Conservation (phyloP, 2,888 invertebrate genomes). For the Drosophila cracens region DNA sequence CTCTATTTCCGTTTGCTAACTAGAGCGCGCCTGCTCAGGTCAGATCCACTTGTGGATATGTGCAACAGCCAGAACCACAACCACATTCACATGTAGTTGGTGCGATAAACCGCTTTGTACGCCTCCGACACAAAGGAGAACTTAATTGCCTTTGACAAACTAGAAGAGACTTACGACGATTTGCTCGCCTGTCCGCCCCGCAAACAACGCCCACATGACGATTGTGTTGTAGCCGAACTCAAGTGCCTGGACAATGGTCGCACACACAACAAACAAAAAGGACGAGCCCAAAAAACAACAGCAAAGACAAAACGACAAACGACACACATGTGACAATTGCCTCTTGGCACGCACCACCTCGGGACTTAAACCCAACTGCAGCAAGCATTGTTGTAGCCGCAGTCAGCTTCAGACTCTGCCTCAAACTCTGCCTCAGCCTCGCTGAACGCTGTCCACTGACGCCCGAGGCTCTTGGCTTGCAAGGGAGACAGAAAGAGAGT, state of each 20-base stretch:
- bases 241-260: slow-evolving; percentile 55
- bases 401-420: slow-evolving; percentile 5
- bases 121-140: slow-evolving; percentile 50
- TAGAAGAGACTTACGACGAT: slow-evolving; percentile 54
- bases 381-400: background rate
- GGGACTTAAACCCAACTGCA: slow-evolving; percentile 1
- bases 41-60: slow-evolving; percentile 1
- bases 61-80: background rate
- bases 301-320: slow-evolving; percentile 29
- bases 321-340: slow-evolving; percentile 69
- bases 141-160: slow-evolving; percentile 76
- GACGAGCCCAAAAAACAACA: slow-evolving; percentile 22
- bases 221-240: slow-evolving; percentile 22
- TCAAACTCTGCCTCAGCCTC: slow-evolving; percentile 8
- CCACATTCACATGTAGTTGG: slow-evolving; percentile 5
- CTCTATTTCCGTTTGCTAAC: slow-evolving; percentile 62
- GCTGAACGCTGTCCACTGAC: slow-evolving; percentile 32
- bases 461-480: slow-evolving; percentile 64
- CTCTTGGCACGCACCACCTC: slow-evolving; percentile 60
- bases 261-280: slow-evolving; percentile 20
- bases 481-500: slow-evolving; percentile 17
- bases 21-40: slow-evolving; percentile 43
- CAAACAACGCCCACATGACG: slow-evolving; percentile 54
- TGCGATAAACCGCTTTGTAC: slow-evolving; percentile 62
- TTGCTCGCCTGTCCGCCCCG: slow-evolving; percentile 56